Percentiles rank a stretch among this genome's conserved stretches.
phyloP scores from a whole-genome alignment of 2,888 invertebrate species.

The Lasioglossum calceatum region DNA sequence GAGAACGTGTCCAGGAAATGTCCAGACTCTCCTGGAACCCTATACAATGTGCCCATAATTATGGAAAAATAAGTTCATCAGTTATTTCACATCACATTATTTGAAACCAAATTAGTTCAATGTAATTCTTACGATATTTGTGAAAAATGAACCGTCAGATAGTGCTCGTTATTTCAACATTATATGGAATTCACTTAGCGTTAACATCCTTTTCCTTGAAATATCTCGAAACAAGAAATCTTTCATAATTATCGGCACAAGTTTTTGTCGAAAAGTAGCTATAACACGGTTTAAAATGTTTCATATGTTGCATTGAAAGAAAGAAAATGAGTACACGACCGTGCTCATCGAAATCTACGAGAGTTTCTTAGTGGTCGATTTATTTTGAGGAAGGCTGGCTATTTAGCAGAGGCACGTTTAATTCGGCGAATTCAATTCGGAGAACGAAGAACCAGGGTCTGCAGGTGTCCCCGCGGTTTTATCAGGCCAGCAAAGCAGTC shows the following conservation, averaged over 20 bases:
- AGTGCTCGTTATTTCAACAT: no score
- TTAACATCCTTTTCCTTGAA: no score
- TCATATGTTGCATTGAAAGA: neutral
- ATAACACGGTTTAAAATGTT: neutral
- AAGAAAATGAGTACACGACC: neutral
- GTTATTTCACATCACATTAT: no score
- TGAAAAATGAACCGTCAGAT: no score
- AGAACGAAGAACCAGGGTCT: neutral
- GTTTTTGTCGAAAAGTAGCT: neutral
- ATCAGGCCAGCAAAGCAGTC: conserved; percentile 15
- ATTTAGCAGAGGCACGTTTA: neutral
- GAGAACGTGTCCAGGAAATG: neutral
- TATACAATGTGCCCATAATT: neutral
- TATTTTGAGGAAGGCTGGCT: neutral
- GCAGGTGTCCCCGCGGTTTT: neutral
- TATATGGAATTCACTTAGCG: no score
- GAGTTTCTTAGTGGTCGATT: neutral
- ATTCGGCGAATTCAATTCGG: neutral
- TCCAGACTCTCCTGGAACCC: neutral
- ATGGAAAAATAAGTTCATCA: no score
- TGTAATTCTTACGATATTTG: no score
- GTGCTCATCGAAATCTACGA: neutral
- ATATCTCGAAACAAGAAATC: no score
- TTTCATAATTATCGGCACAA: neutral
- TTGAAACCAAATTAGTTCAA: no score